phyloP scores from a whole-genome alignment of 2,797 vertebrate species.

The Tarsius wallacei region DNA sequence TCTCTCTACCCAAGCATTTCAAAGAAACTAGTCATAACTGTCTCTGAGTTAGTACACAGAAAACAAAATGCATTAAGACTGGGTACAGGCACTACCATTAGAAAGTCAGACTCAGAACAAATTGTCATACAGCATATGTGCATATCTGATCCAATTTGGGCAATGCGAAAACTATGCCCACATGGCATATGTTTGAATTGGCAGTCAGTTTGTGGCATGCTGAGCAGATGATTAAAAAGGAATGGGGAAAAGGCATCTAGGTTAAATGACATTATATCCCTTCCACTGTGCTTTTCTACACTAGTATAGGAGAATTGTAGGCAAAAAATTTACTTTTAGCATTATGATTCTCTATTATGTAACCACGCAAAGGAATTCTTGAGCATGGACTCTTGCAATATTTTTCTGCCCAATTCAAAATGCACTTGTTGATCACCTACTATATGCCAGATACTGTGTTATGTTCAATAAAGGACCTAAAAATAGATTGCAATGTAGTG shows the following conservation, averaged over 20 bases:
- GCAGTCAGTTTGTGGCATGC: slow-evolving; percentile 2
- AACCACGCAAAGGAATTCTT: neutral
- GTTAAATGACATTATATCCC: slow-evolving; percentile 48
- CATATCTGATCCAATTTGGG: neutral
- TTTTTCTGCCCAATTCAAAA: neutral
- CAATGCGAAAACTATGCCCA: neutral
- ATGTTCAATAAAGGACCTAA: neutral
- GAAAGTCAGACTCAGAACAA: slow-evolving; percentile 15
- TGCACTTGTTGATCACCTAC: neutral
- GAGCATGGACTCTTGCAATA: neutral
- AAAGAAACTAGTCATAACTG: neutral
- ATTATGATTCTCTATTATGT: neutral
- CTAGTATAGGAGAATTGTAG: neutral
- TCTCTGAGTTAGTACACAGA: neutral
- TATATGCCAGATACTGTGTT: neutral
- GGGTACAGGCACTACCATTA: neutral
- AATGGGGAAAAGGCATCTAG: slow-evolving; percentile 4
- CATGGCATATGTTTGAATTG: neutral
- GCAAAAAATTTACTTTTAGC: neutral
- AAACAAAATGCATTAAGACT: neutral
- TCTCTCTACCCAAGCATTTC: neutral
- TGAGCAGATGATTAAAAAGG: neutral
- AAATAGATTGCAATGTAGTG: neutral
- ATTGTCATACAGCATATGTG: slow-evolving; percentile 3
- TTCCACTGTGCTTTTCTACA: neutral